Evolutionary conservation across 2,113 vertebrate genomes (phyloP), one percentile per base, ranked within the genome.

Genomic region (Scalopus aquaticus): DNA sequence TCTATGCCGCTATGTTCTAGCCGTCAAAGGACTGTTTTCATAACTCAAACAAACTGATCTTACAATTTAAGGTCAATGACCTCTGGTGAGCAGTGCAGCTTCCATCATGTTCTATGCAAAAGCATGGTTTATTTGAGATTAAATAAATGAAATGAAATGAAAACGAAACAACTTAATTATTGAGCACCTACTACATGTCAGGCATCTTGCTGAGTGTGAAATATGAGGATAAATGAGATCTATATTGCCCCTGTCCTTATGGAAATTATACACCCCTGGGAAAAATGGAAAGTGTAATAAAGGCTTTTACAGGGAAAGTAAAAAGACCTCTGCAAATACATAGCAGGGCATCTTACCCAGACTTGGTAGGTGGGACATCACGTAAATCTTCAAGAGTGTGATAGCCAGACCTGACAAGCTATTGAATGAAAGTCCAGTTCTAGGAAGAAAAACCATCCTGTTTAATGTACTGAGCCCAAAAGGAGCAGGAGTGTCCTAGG

Each of bases 11-110:
- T 77, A 37, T 69, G 9, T 62, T 73, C 28, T 17, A 80, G 19
- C 15, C 24, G 73, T 95, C 78, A 91, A 58, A 90, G 9, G 35
- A 65, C 83, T 73, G 37, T 86, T 86, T 95, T 76, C 69, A 54
- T 77, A 60, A 90, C 70, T 79, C 42, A n/a, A 67, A 64, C 64
- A 88, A 85, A 65, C 26, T 37, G 42, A 67, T 87, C 24, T 83
- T 65, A 86, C 6, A 91, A 89, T n/a, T 88, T 84, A 78, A 35
- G 35, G 24, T 60, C 84, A 87, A 7, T 58, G 72, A 69, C 9
- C 30, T 56, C 19, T 85, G 19, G 8, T 87, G 44, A 93, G 32
- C 22, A 20, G 30, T 81, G n/a, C 46, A 77, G 10, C 46, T 56
- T 67, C 64, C 37, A 46, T 73, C 17, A 70, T 78, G 46, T 73